phyloP scores from a whole-genome alignment of 2,888 invertebrate genomes.

The Spisula subtruncata region DNA sequence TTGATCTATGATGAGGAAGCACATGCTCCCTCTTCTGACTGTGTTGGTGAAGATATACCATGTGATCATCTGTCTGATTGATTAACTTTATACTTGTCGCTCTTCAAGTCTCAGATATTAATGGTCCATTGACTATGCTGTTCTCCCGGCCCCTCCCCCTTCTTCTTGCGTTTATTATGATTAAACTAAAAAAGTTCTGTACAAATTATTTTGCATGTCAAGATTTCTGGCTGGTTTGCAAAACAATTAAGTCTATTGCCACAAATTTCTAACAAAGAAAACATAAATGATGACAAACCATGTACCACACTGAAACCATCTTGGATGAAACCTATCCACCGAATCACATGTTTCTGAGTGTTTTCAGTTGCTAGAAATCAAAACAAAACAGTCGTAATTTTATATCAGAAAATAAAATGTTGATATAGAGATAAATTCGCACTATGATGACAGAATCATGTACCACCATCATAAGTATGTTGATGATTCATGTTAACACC shows the following conservation, averaged over 20 bases:
- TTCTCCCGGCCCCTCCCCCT: too few relatives aligned
- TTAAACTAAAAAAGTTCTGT: too few relatives aligned
- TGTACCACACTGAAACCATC: constrained; percentile 29
- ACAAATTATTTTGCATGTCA: background rate
- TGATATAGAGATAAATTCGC: background rate
- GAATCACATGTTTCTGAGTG: background rate
- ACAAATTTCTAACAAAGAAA: too few relatives aligned
- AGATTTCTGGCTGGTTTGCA: too few relatives aligned
- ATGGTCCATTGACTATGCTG: too few relatives aligned
- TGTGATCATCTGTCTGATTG: constrained; percentile 35
- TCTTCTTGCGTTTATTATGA: too few relatives aligned
- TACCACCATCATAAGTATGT: too few relatives aligned
- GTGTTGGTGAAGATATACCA: constrained; percentile 30
- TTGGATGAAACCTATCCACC: background rate
- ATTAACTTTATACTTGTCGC: background rate
- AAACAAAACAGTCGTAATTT: background rate
- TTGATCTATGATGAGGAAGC: constrained; percentile 60
- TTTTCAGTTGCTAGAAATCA: background rate
- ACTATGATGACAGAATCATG: too few relatives aligned
- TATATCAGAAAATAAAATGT: background rate
- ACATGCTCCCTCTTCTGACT: constrained; percentile 82
- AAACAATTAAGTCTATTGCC: background rate
- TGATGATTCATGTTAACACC: too few relatives aligned
- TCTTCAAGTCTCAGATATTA: too few relatives aligned
- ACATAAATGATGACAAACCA: constrained; percentile 29